Conservation (phyloP, 2,113 vertebrate species). For the Tauraco erythrolophus region DNA sequence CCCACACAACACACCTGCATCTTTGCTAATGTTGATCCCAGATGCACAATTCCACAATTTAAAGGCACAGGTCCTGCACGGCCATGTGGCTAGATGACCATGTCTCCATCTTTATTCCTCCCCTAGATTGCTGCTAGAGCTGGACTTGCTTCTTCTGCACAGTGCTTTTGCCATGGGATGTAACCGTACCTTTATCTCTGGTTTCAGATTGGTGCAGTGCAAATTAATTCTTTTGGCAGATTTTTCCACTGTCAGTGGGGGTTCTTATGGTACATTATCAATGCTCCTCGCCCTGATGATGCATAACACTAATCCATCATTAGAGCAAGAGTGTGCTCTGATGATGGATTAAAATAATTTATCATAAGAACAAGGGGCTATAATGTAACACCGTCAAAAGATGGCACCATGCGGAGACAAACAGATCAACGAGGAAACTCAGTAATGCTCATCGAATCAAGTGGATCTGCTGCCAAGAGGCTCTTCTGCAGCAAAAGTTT, state of each 20-base stretch:
- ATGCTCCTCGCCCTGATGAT: slow-evolving; percentile 45
- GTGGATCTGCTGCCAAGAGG: slow-evolving; percentile 58
- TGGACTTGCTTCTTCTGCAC: background rate
- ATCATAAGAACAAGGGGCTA: slow-evolving; percentile 69
- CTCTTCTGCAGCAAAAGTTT: slow-evolving; percentile 65
- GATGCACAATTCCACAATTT: background rate
- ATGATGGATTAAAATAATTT: slow-evolving; percentile 74
- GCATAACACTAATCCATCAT: slow-evolving; percentile 62
- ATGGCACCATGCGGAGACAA: slow-evolving; percentile 65
- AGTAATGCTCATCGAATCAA: slow-evolving; percentile 53
- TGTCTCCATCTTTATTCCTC: background rate
- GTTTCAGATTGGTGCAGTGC: slow-evolving; percentile 22
- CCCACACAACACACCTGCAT: background rate
- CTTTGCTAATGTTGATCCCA: background rate
- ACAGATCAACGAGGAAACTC: slow-evolving; percentile 66
- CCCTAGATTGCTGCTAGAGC: background rate
- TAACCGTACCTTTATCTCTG: background rate
- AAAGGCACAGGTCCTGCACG: background rate
- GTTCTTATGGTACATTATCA: slow-evolving; percentile 39
- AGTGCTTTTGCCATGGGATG: background rate
- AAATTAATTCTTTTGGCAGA: slow-evolving; percentile 39
- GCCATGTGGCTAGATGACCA: background rate
- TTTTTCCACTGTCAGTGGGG: slow-evolving; percentile 28
- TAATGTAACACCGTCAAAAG: slow-evolving; percentile 64
- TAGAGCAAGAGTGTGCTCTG: slow-evolving; percentile 33